Conservation (phyloP, 2,113 vertebrate genomes). For the Epinephelus cyanopodus region DNA sequence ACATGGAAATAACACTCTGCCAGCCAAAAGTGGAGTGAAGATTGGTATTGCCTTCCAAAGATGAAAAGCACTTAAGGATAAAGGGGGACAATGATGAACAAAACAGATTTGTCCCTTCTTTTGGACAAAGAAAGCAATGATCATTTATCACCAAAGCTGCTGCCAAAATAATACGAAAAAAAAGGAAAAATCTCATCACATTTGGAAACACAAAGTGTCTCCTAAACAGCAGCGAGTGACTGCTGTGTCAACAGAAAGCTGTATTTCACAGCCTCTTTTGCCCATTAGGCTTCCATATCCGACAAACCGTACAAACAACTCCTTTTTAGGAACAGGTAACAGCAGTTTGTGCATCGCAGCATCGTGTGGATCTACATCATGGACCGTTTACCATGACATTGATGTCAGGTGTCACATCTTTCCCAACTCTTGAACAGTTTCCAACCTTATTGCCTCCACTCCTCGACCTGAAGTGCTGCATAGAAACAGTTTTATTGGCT, state of each 20-base stretch:
- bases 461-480: constrained; percentile 15
- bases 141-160: constrained; percentile 45
- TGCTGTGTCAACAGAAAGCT: constrained; percentile 14
- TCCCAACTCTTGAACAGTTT: constrained; percentile 5
- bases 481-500: background rate
- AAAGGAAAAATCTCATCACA: constrained; percentile 24
- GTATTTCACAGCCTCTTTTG: background rate
- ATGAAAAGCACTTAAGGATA: constrained; percentile 58
- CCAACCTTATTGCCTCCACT: background rate
- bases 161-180: constrained; percentile 27
- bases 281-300: constrained; percentile 9
- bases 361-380: constrained; percentile 7
- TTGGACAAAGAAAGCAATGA: constrained; percentile 27
- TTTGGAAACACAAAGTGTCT: constrained; percentile 28
- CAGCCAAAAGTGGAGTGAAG: constrained; percentile 12
- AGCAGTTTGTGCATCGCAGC: constrained; percentile 19
- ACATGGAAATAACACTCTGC: constrained; percentile 2
- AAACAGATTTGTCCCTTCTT: constrained; percentile 14
- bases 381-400: background rate
- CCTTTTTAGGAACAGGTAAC: background rate
- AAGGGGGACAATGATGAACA: constrained; percentile 26
- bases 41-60: background rate
- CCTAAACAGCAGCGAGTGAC: constrained; percentile 15
- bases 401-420: constrained; percentile 26
- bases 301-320: background rate